Base-by-base conservation (phyloP, 2,113 vertebrate species). In the Syngnathus typhle region DNA sequence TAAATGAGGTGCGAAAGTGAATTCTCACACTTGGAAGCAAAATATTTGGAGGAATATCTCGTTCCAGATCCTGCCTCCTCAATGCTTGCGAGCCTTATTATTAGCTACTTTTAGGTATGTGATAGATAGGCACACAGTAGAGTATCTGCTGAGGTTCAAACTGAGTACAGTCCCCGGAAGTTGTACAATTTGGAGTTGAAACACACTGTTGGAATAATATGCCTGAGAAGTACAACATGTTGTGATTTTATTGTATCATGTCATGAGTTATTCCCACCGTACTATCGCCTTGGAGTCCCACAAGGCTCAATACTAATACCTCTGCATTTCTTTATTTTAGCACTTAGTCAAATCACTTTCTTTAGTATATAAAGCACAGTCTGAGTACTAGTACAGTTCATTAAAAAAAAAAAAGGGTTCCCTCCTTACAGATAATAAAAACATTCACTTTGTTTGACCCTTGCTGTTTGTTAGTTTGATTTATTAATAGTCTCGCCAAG, bases 1-100 rank as follows among this genome's bases (percentile, higher is more conserved):
- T 62, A 62, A 62, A 62, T 44, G 60, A 62, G 60, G 60, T 44
- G 60, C 15, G 11, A 43, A 44, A 44, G 5, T 44, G 5, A 62
- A 62, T 62, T 62, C 21, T 43, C 12, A 43, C 60, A 62, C 60
- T 62, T 27, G 37, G 37, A 43, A 61, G 60, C 60, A 62, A 62
- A 39, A 44, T 23, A 62, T 43, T 43, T 62, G 21, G 32, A 56
- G 15, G 13, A 56, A 32, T 56, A 32, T 56, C 54, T 32, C 27
- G 23, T 56, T 56, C 54, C 23, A 32, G 5, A 44, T 62, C 39
- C 37, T 60, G 39, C 13, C 41, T 44, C n/a, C 54, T 56, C 60
- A 27, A 62, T 23, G 21, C 60, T 62, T 44, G 39, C 60, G n/a
- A 43, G 39, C 11, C 60, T 21, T 44, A 43, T 43, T 62, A 62